Evolutionary conservation across 2,888 invertebrate genomes (phyloP).

Genomic region (Epistrophe eligans): DNA sequence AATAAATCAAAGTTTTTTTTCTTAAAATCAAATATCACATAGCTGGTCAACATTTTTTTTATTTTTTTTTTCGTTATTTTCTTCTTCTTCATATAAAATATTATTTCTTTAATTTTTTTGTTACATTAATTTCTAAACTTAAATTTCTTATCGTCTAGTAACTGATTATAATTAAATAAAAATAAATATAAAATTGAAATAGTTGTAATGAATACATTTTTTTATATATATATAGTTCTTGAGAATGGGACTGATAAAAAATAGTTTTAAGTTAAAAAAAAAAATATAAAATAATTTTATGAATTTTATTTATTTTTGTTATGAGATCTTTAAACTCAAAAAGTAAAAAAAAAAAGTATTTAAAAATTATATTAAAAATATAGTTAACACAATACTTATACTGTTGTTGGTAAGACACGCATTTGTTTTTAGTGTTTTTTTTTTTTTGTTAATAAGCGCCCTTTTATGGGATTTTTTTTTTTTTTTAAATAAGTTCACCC

Average conservation of each 20-base stretch:
- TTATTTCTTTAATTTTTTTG: constrained; percentile 9
- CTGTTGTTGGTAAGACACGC: constrained; percentile 73
- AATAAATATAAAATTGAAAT: constrained; percentile 43
- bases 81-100: no score
- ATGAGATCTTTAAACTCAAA: constrained; percentile 68
- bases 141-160: neutral
- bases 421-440: constrained; percentile 42
- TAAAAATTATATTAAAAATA: constrained; percentile 35
- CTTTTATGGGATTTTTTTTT: constrained; percentile 2
- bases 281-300: constrained; percentile 10
- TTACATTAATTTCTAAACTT: constrained; percentile 4
- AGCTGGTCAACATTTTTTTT: constrained; percentile 77
- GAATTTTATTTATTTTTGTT: constrained; percentile 33
- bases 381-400: constrained; percentile 52
- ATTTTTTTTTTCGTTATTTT: constrained; percentile 19
- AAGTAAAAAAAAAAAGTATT: constrained; percentile 30
- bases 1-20: constrained; percentile 75
- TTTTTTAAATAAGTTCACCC: constrained; percentile 55
- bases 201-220: constrained; percentile 17
- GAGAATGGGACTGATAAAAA: constrained; percentile 19
- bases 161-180: constrained; percentile 14
- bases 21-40: constrained; percentile 84
- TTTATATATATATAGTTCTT: constrained; percentile 6
- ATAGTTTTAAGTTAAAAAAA: constrained; percentile 33
- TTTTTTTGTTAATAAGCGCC: constrained; percentile 14